These are phyloP conservation scores for Folsomia candida DNA, from an alignment of 2,888 invertebrate species.

Conservation along the genomic window DNA sequence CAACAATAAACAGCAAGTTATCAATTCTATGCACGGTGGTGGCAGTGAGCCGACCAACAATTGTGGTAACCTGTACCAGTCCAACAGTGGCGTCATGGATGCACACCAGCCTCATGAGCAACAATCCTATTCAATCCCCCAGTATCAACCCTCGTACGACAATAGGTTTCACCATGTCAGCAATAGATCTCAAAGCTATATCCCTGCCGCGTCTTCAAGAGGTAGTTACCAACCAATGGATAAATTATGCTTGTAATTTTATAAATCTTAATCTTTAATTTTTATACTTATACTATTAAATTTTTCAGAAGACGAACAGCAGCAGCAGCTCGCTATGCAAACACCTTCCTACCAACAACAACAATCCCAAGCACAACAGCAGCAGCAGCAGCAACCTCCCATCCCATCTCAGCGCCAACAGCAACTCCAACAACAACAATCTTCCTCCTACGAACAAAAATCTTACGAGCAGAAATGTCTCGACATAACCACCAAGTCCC, in stretches of 20 bases:
- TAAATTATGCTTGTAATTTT: too few species aligned
- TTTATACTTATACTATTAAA: too few species aligned
- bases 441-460: slow-evolving; percentile 5
- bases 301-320: too few species aligned
- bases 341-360: slow-evolving; percentile 25
- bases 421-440: slow-evolving; percentile 59
- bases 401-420: slow-evolving; percentile 27
- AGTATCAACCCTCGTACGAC: slow-evolving; percentile 42
- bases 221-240: too few species aligned
- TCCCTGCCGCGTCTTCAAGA: slow-evolving; percentile 31
- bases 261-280: too few species aligned
- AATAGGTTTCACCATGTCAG: slow-evolving; percentile 34
- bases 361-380: too few species aligned
- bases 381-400: slow-evolving; percentile 6
- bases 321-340: slow-evolving; percentile 16
- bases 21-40: slow-evolving; percentile 23
- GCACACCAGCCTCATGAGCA: slow-evolving; percentile 35
- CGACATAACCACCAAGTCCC: slow-evolving; percentile 52
- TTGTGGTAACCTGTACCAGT: slow-evolving; percentile 28
- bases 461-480: slow-evolving; percentile 65
- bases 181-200: slow-evolving; percentile 31
- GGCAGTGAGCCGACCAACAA: too few species aligned
- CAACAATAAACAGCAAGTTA: slow-evolving; percentile 26
- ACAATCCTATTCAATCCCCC: slow-evolving; percentile 26
- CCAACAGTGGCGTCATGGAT: slow-evolving; percentile 23